Conservation (phyloP, 1,140 invertebrate genomes). For the Zaprionus ghesquierei region DNA sequence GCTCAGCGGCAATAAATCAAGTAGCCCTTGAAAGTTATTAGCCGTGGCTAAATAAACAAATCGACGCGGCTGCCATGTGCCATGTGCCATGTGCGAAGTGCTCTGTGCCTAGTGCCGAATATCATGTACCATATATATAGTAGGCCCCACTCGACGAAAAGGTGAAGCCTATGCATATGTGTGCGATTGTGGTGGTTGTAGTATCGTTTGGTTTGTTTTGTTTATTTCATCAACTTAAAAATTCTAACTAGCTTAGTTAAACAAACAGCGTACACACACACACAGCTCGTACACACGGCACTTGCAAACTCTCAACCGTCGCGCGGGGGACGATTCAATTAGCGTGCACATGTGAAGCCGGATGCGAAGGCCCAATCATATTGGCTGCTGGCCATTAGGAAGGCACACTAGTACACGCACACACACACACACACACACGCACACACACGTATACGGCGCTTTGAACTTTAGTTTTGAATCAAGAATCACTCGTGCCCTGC, state of each 20-base stretch:
- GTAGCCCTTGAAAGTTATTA: conserved; percentile 58
- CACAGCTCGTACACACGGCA: conserved; percentile 4
- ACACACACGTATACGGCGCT: neutral
- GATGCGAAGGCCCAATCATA: conserved; percentile 71
- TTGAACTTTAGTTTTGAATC: conserved; percentile 40
- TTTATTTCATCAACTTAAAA: conserved; percentile 67
- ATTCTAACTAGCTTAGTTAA: conserved; percentile 78
- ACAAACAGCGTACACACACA: conserved; percentile 40
- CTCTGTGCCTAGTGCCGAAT: neutral
- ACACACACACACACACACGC: neutral
- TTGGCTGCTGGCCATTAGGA: conserved; percentile 50
- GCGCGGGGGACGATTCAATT: conserved; percentile 74
- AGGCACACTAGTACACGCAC: conserved; percentile 15
- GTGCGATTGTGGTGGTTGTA: conserved; percentile 13
- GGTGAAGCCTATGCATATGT: neutral
- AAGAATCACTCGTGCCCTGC: neutral
- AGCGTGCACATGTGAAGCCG: conserved; percentile 72
- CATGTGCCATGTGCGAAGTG: conserved; percentile 6
- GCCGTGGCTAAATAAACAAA: conserved; percentile 49
- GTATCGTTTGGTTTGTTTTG: conserved; percentile 46
- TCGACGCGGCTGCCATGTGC: conserved; percentile 11
- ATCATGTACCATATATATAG: neutral
- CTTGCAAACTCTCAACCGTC: conserved; percentile 59
- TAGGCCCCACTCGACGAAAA: conserved; percentile 8
- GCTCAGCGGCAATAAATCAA: conserved; percentile 34